Conservation (phyloP, 92 coral and sea anemone species). For the Epizoanthus stellaris region DNA sequence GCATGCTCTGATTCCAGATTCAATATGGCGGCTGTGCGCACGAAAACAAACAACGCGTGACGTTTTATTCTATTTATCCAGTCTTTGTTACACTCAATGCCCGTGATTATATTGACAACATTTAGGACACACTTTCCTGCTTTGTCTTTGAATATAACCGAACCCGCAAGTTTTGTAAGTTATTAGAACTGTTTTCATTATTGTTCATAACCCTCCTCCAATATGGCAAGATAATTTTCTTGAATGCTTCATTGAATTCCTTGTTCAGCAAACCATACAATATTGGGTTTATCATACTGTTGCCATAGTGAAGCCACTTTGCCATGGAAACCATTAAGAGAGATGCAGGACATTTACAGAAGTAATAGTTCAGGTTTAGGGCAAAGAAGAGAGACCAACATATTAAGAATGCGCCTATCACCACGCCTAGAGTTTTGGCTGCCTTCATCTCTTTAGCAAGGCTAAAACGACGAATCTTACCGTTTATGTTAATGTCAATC, state of each 20-base stretch:
- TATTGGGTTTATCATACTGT: conserved; percentile 89
- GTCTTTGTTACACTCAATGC: too few relatives aligned
- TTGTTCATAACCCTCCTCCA: not conserved
- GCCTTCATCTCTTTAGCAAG: conserved; percentile 88
- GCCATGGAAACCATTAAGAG: conserved; percentile 82
- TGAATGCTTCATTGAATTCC: conserved; percentile 86
- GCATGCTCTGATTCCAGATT: too few relatives aligned
- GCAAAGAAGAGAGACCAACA: conserved; percentile 99
- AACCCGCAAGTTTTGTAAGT: too few relatives aligned
- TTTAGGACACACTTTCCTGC: too few relatives aligned
- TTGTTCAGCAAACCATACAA: conserved; percentile 93
- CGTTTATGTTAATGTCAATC: conserved; percentile 83
- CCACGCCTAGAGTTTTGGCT: conserved; percentile 93
- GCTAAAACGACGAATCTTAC: conserved; percentile 76
- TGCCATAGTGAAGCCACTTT: conserved; percentile 98
- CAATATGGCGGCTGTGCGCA: too few relatives aligned
- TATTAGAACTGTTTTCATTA: not conserved
- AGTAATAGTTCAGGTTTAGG: conserved; percentile 74
- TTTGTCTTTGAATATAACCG: too few relatives aligned
- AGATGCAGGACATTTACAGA: conserved; percentile 66
- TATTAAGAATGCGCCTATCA: conserved; percentile 88
- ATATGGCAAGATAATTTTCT: conserved; percentile 67
- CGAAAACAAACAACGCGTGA: too few relatives aligned
- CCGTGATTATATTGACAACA: too few relatives aligned
- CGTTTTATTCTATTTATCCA: too few relatives aligned